Conservation (phyloP, 2,888 invertebrate genomes). For the Machimus rusticus region DNA sequence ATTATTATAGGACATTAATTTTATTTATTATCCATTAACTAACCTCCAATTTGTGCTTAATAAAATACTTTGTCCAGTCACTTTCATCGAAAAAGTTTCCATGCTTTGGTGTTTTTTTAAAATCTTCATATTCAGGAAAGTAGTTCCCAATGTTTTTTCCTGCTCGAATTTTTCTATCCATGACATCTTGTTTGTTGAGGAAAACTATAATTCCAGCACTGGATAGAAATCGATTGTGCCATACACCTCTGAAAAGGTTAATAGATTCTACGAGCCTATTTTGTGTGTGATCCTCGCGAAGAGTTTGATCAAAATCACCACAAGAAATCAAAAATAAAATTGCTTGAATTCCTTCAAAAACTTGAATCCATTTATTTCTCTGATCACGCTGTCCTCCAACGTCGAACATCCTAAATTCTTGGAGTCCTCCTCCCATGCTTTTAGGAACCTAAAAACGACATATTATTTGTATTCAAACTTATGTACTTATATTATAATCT, state of each 20-base stretch:
- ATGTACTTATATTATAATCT: neutral
- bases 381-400: conserved; percentile 86
- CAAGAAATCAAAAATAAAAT: conserved; percentile 82
- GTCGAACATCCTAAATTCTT: conserved; percentile 83
- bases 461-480: neutral
- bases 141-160: conserved; percentile 71
- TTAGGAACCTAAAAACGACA: conserved; percentile 66
- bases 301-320: conserved; percentile 80
- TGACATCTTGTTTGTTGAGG: conserved; percentile 81
- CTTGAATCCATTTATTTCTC: conserved; percentile 85
- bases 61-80: conserved; percentile 72
- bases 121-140: conserved; percentile 73
- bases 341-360: conserved; percentile 83
- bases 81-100: conserved; percentile 69
- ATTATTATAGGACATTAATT: neutral
- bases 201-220: conserved; percentile 81
- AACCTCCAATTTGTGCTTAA: conserved; percentile 72
- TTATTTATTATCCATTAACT: neutral
- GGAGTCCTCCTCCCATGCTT: conserved; percentile 73
- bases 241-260: conserved; percentile 76
- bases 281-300: conserved; percentile 74
- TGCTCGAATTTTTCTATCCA: conserved; percentile 74
- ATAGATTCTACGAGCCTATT: conserved; percentile 78
- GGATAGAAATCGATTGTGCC: conserved; percentile 75
- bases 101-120: conserved; percentile 62